Evolutionary conservation across 1,140 invertebrate species (phyloP).

Genomic region (Leptinotarsa defecta): DNA sequence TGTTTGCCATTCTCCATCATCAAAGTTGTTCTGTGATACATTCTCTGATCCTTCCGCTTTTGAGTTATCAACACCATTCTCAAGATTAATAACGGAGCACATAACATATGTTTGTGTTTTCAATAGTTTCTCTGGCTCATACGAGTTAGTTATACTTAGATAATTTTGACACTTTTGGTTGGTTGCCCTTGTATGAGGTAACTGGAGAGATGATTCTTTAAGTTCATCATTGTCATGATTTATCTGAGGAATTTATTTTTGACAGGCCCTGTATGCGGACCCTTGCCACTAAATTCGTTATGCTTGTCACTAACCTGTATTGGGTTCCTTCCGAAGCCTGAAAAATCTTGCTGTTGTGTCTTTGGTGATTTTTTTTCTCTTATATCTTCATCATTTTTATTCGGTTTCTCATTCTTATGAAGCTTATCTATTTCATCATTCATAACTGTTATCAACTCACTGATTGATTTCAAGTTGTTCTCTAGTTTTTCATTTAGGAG

Average conservation of each 20-base stretch:
- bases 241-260: slow-evolving; percentile 11
- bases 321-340: not conserved
- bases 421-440: slow-evolving; percentile 10
- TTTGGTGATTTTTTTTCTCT: slow-evolving; percentile 7
- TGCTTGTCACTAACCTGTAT: not conserved
- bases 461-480: slow-evolving; percentile 12
- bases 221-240: slow-evolving; percentile 13
- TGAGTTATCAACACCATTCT: not conserved
- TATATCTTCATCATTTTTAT: slow-evolving; percentile 11
- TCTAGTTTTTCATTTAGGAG: slow-evolving; percentile 7
- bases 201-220: not conserved
- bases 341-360: slow-evolving; percentile 7
- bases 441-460: not conserved
- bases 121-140: not conserved
- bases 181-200: not conserved
- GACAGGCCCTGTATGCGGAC: not conserved
- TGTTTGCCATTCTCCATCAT: slow-evolving; percentile 10
- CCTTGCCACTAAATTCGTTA: not conserved
- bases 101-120: not conserved
- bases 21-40: not conserved
- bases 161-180: slow-evolving; percentile 11
- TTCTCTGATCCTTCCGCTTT: not conserved
- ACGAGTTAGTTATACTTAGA: slow-evolving; percentile 12
- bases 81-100: not conserved
- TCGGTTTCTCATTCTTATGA: not conserved